Percentiles rank a stretch among this genome's conserved stretches.
Evolutionary conservation across 2,113 vertebrate species (phyloP).

Genomic region (Eonycteris spelaea): DNA sequence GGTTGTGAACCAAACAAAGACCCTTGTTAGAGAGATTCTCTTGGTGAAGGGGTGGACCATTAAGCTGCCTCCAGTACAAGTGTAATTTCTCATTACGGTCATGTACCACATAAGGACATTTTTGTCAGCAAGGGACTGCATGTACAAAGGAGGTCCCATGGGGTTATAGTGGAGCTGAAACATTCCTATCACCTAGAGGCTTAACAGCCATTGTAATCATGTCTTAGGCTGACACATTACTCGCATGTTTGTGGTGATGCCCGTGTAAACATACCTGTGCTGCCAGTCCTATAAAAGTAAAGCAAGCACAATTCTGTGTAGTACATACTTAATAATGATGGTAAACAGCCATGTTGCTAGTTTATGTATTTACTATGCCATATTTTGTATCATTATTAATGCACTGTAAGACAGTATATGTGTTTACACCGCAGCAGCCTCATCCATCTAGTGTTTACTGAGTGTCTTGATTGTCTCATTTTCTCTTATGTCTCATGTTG

Average conservation of each 20-base stretch:
- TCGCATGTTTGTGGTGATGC: not conserved
- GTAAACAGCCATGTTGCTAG: not conserved
- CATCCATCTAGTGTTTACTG: not conserved
- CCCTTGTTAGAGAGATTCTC: not conserved
- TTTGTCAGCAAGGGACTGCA: not conserved
- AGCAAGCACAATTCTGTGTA: not conserved
- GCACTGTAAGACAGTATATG: not conserved
- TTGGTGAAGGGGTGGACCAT: not conserved
- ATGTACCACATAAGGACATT: not conserved
- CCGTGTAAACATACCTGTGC: not conserved
- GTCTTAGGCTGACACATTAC: not conserved
- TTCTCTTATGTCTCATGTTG: no score
- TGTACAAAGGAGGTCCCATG: no score
- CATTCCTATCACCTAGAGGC: not conserved
- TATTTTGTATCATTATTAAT: no score
- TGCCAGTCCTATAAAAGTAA: not conserved
- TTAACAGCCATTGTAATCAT: no score
- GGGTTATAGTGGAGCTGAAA: not conserved
- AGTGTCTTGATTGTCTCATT: not conserved
- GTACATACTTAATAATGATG: not conserved
- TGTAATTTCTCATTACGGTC: not conserved
- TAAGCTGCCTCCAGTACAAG: not conserved
- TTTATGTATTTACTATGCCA: not conserved
- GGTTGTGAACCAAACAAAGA: constrained; percentile 1
- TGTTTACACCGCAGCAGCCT: not conserved